Conservation (phyloP, 2,888 invertebrate genomes). For the Phyllotreta cruciferae region DNA sequence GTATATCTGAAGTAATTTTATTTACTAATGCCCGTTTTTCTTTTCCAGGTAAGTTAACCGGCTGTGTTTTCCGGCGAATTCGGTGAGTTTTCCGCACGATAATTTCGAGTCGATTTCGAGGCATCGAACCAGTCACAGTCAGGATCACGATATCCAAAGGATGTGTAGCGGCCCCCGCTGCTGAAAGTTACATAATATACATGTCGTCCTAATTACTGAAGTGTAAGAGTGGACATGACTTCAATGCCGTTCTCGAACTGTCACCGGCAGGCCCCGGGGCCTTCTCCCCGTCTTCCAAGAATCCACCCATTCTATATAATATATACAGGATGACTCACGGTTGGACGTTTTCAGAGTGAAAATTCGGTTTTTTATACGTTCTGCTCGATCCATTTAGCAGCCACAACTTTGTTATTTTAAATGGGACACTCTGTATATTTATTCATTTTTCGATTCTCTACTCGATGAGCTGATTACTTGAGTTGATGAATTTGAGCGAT, state of each 20-base stretch:
- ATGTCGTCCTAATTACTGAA: slow-evolving; percentile 54
- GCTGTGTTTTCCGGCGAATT: neutral
- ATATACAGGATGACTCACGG: slow-evolving; percentile 32
- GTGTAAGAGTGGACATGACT: slow-evolving; percentile 54
- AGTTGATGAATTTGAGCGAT: too few species aligned
- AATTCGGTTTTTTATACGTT: too few species aligned
- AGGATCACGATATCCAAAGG: slow-evolving; percentile 20
- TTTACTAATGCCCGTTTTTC: too few species aligned
- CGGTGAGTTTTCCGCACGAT: too few species aligned
- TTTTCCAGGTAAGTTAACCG: neutral
- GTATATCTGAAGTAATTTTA: slow-evolving; percentile 10
- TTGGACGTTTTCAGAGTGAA: too few species aligned
- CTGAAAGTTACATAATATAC: slow-evolving; percentile 38
- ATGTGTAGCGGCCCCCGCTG: slow-evolving; percentile 26
- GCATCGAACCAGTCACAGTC: slow-evolving; percentile 9
- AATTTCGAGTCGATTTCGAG: too few species aligned
- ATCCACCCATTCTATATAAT: slow-evolving; percentile 53
- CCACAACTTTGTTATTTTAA: too few species aligned
- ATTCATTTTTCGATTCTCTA: too few species aligned
- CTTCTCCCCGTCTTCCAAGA: slow-evolving; percentile 50
- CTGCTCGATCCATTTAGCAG: too few species aligned
- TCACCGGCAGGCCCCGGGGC: slow-evolving; percentile 51
- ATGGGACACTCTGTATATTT: too few species aligned
- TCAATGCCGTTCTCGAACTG: slow-evolving; percentile 51
- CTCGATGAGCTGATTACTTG: too few species aligned